These are phyloP conservation scores for Lagenorhynchus albirostris DNA, from an alignment of 2,113 vertebrate species.

Conservation along the genomic window DNA sequence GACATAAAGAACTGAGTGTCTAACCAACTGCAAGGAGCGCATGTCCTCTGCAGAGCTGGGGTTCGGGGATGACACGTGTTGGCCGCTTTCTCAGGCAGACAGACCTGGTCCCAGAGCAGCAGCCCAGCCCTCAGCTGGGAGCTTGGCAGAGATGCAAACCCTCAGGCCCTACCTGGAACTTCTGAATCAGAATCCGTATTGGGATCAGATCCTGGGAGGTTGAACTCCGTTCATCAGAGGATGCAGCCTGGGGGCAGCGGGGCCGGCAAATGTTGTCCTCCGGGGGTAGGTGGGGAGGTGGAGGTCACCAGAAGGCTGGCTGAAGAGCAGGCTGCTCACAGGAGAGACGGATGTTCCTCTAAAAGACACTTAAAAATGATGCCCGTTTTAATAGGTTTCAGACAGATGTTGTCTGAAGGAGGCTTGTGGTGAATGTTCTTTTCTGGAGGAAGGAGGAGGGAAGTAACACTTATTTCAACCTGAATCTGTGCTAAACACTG, in stretches of 20 bases:
- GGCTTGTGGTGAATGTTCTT: neutral
- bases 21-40: neutral
- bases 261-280: accelerated
- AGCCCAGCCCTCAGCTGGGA: neutral
- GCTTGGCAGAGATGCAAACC: neutral
- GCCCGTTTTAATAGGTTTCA: neutral
- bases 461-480: neutral
- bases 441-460: neutral
- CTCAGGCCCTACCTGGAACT: neutral
- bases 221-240: neutral
- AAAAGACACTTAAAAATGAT: neutral
- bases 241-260: neutral
- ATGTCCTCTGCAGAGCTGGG: neutral
- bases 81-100: too few relatives aligned
- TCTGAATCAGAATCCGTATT: neutral
- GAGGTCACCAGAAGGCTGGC: neutral
- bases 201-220: neutral
- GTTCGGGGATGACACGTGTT: neutral
- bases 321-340: neutral
- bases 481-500: neutral
- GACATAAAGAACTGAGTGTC: neutral
- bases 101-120: neutral
- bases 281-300: neutral
- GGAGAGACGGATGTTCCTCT: neutral
- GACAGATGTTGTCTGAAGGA: neutral